Evolutionary conservation across 2,797 vertebrate genomes (phyloP).

Genomic region (Chaetodon trifasciatus): DNA sequence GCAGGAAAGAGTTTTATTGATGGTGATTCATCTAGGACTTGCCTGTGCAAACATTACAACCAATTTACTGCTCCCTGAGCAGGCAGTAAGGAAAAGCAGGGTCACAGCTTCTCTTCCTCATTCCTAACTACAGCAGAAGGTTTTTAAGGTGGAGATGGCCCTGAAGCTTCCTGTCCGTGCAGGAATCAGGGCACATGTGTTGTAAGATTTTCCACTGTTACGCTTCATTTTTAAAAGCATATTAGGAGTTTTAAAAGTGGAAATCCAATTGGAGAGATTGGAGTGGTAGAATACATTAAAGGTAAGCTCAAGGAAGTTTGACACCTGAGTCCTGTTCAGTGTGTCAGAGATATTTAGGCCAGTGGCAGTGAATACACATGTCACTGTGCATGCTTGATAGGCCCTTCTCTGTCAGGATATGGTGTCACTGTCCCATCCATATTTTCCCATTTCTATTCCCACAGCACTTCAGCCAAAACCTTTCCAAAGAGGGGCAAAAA

Average conservation of each 20-base stretch:
- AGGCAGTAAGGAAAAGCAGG: constrained; percentile 29
- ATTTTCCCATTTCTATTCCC: constrained; percentile 15
- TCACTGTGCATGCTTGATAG: not conserved
- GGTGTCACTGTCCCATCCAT: constrained; percentile 25
- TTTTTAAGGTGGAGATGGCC: constrained; percentile 5
- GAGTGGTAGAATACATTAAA: not conserved
- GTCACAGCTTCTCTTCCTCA: constrained; percentile 64
- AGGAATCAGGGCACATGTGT: not conserved
- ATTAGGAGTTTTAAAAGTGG: not conserved
- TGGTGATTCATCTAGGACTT: constrained; percentile 64
- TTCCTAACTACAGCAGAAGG: constrained; percentile 39
- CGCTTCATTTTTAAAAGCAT: not conserved
- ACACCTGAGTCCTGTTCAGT: constrained; percentile 18
- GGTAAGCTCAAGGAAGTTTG: not conserved
- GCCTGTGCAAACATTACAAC: constrained; percentile 64
- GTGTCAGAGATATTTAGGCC: constrained; percentile 6
- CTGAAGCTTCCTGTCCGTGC: constrained; percentile 29
- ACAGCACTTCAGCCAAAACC: not conserved
- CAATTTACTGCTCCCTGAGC: constrained; percentile 22
- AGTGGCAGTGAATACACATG: not conserved
- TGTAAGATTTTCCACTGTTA: not conserved
- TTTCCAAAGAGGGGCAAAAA: constrained; percentile 14
- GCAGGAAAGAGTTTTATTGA: constrained; percentile 57
- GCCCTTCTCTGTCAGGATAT: constrained; percentile 11
- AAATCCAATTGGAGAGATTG: not conserved